These are phyloP conservation scores for Cryptocheilus praepositus DNA, from an alignment of 2,888 invertebrate species.

Conservation along the genomic window DNA sequence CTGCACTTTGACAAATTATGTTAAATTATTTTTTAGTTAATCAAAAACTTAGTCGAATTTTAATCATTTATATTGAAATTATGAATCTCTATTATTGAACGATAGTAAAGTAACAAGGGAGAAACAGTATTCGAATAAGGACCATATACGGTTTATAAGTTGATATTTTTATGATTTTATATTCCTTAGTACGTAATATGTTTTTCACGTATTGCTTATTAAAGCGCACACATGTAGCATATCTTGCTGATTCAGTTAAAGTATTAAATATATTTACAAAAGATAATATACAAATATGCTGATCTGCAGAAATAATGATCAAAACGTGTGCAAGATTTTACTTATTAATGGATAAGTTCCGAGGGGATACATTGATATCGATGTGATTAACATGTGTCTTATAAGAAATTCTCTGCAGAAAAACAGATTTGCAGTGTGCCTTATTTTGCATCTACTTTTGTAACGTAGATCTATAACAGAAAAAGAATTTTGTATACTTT, in stretches of 20 bases:
- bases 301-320: too few species aligned
- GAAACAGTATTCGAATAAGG: neutral
- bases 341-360: too few species aligned
- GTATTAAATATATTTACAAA: too few species aligned
- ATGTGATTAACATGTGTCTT: neutral
- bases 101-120: neutral
- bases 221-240: too few species aligned
- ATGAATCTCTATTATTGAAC: neutral
- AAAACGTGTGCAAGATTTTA: too few species aligned
- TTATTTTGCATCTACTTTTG: neutral
- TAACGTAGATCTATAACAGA: neutral
- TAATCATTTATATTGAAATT: constrained; percentile 11
- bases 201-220: too few species aligned
- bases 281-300: too few species aligned
- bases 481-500: neutral
- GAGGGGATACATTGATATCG: neutral
- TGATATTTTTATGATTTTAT: neutral
- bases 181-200: too few species aligned
- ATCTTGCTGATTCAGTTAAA: too few species aligned
- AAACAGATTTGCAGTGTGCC: neutral
- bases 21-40: constrained; percentile 1
- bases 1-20: too few species aligned
- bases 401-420: neutral
- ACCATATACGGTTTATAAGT: neutral
- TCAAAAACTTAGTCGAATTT: neutral